Conservation (phyloP, 2,113 vertebrate genomes). For the Zonotrichia leucophrys region DNA sequence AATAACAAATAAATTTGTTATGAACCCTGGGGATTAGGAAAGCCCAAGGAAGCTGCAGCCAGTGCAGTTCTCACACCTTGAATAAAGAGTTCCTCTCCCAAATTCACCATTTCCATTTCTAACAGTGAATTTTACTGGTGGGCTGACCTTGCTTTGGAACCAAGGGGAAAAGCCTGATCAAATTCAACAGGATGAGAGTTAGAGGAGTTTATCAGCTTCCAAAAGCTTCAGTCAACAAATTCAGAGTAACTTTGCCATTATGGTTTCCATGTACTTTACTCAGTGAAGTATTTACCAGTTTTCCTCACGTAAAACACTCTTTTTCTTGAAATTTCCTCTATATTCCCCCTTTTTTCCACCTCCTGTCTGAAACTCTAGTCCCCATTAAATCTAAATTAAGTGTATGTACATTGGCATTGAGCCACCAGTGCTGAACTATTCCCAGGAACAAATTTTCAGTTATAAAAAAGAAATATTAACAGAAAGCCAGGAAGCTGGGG, state of each 20-base stretch:
- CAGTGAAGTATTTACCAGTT: neutral
- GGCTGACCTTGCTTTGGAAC: neutral
- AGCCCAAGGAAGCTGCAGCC: neutral
- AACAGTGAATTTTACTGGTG: neutral
- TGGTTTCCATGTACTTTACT: neutral
- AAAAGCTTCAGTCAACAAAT: neutral
- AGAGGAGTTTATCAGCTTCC: neutral
- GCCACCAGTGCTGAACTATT: neutral
- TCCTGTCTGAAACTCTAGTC: neutral
- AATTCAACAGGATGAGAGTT: neutral
- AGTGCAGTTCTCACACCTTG: neutral
- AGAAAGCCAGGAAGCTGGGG: neutral
- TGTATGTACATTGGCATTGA: neutral
- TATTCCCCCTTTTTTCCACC: neutral
- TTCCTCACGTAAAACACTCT: neutral
- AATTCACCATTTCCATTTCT: neutral
- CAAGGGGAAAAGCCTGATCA: neutral
- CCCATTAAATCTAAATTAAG: neutral
- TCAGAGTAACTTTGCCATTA: neutral
- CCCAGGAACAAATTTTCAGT: neutral
- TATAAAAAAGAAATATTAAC: neutral
- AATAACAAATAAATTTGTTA: neutral
- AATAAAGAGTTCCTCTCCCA: neutral
- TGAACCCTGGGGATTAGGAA: neutral
- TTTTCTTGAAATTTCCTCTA: neutral